Evolutionary conservation across 2,888 invertebrate species (phyloP), one percentile per base, ranked within the genome.

Genomic region (Thereva unica): DNA sequence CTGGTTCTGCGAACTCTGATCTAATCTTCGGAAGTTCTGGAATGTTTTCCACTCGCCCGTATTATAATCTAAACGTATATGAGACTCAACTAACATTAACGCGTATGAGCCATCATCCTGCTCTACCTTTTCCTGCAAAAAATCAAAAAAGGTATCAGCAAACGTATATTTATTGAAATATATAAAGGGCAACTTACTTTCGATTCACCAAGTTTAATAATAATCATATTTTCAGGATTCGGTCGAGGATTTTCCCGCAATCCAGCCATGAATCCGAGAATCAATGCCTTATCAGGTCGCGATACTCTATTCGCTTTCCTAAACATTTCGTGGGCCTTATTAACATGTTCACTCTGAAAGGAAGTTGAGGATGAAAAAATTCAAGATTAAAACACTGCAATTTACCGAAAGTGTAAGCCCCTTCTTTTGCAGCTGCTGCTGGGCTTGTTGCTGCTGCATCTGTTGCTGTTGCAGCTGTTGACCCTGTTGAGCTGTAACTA

Each of bases 191-290:
- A 23, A 52, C 74, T 75, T 87, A 81, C 81, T 76, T 81, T 89
- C 77, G 91, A 91, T 80, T 98, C 97, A 50, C 93, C 94, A 66
- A 98, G 83, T 82, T 96, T 95, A 73, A 98, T 97, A 65, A 96
- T 97, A 5, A 97, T 92, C 73, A 97, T 93, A 82, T 95, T 95
- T 76, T 97, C 97, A 69, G 96, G 85, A 82, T 95, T 93, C n/a
- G 97, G 97, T 80, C 96, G 95, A 0, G 97, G 97, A 81, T 98
- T 98, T 77, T 96, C 94, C 81, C 97, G 87, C 6, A 95, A 92
- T n/a, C 97, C 98, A 59, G 97, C 97, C 95, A 98, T 97, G 77
- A 98, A 98, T 71, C 97, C 96, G 41, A 98, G 85, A 77, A 98
- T 98, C 61, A 98, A 89, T 64, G 97, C 96, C 78, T 98, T 98